Evolutionary conservation across 35 echinoderm and acorn worm genomes (phyloP).

Genomic region (Nesometra sesokonis): DNA sequence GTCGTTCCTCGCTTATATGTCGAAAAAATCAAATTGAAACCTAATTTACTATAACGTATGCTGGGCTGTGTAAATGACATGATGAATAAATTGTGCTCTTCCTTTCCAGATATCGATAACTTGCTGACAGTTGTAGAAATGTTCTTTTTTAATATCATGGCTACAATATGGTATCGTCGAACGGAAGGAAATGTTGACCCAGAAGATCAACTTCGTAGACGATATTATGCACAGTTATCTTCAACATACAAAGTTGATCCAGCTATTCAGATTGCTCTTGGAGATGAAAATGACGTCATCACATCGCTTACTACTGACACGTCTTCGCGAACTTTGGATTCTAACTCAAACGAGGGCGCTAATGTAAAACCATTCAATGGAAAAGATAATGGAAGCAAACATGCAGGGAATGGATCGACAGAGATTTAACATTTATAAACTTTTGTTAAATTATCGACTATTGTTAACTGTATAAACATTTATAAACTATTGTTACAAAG

Average conservation of each 20-base stretch:
- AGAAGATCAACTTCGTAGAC: constrained; percentile 27
- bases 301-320: neutral
- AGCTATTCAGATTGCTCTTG: constrained; percentile 27
- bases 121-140: constrained; percentile 75
- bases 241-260: constrained; percentile 23
- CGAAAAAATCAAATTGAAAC: too few relatives aligned
- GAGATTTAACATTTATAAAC: neutral
- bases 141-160: constrained; percentile 85
- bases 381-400: neutral
- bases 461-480: too few relatives aligned
- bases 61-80: too few relatives aligned
- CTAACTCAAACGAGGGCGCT: neutral
- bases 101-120: constrained; percentile 50
- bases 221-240: constrained; percentile 11
- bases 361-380: neutral
- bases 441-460: too few relatives aligned
- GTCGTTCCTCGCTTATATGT: too few relatives aligned
- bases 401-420: neutral
- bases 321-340: neutral
- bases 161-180: constrained; percentile 70
- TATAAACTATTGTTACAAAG: too few relatives aligned
- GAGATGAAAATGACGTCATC: constrained; percentile 7
- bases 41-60: too few relatives aligned
- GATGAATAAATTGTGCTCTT: neutral
- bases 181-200: constrained; percentile 66